phyloP scores from a whole-genome alignment of 2,888 invertebrate genomes.

The Watsonalla binaria region DNA sequence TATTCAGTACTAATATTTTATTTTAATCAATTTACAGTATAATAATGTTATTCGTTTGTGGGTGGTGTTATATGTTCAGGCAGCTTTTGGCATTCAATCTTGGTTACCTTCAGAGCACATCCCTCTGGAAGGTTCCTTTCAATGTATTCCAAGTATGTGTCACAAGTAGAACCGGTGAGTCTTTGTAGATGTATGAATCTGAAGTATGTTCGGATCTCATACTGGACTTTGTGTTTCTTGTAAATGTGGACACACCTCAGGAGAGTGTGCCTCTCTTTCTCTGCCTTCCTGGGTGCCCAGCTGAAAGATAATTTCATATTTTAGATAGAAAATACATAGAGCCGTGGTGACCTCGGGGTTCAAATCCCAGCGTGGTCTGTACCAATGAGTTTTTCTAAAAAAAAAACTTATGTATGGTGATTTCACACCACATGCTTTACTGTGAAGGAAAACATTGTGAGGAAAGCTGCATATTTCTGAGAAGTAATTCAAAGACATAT shows the following conservation, averaged over 20 bases:
- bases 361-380: no score
- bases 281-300: constrained; percentile 84
- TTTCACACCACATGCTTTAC: no score
- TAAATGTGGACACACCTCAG: constrained; percentile 93
- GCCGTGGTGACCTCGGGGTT: no score
- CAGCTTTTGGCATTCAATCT: constrained; percentile 80
- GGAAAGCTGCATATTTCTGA: no score
- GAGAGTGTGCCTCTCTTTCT: constrained; percentile 87
- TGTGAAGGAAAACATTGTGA: no score
- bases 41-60: constrained; percentile 36
- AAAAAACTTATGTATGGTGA: no score
- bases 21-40: constrained; percentile 19
- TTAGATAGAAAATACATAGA: no score
- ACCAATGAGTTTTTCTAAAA: no score
- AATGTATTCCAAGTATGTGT: constrained; percentile 96
- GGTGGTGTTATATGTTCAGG: constrained; percentile 77
- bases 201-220: constrained; percentile 96
- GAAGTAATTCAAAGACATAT: no score
- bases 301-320: no score
- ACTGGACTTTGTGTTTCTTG: constrained; percentile 96
- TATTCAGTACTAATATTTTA: constrained; percentile 12
- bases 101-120: constrained; percentile 93
- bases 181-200: constrained; percentile 89
- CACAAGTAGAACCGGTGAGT: constrained; percentile 96
- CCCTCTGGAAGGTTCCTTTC: constrained; percentile 98